Evolutionary conservation across 2,888 invertebrate species (phyloP).

Genomic region (Temnothorax ravouxi): DNA sequence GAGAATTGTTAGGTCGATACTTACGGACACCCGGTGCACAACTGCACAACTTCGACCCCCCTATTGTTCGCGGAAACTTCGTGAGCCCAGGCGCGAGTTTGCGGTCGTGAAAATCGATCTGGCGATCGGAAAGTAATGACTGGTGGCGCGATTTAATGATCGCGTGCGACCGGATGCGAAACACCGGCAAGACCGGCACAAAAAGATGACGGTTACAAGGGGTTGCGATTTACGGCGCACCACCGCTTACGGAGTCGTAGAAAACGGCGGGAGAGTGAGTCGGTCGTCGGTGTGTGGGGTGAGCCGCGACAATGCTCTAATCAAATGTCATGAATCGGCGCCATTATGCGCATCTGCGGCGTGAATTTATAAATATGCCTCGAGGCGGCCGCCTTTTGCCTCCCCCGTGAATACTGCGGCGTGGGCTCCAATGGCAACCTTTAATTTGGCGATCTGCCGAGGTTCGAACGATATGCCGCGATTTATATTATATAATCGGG

Average conservation of each 20-base stretch:
- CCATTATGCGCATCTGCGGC: slow-evolving; percentile 85
- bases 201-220: slow-evolving; percentile 71
- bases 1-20: slow-evolving; percentile 43
- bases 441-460: slow-evolving; percentile 52
- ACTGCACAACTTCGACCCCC: slow-evolving; percentile 39
- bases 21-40: slow-evolving; percentile 50
- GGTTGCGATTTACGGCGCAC: slow-evolving; percentile 72
- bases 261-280: slow-evolving; percentile 64
- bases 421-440: slow-evolving; percentile 46
- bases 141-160: slow-evolving; percentile 65
- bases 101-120: slow-evolving; percentile 67
- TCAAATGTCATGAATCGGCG: slow-evolving; percentile 86
- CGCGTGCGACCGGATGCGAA: slow-evolving; percentile 54
- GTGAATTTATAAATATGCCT: slow-evolving; percentile 85
- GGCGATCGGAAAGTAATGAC: slow-evolving; percentile 73
- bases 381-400: slow-evolving; percentile 75
- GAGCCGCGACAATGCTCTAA: slow-evolving; percentile 85
- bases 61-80: slow-evolving; percentile 40
- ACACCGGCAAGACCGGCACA: slow-evolving; percentile 14
- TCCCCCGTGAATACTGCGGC: slow-evolving; percentile 68
- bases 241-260: slow-evolving; percentile 68
- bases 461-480: slow-evolving; percentile 44
- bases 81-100: slow-evolving; percentile 46
- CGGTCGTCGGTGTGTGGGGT: slow-evolving; percentile 75
- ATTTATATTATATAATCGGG: slow-evolving; percentile 6